Percentiles rank a stretch among this genome's conserved stretches.
Conservation (phyloP, 2,888 invertebrate genomes). For the Amphipoea oculea region DNA sequence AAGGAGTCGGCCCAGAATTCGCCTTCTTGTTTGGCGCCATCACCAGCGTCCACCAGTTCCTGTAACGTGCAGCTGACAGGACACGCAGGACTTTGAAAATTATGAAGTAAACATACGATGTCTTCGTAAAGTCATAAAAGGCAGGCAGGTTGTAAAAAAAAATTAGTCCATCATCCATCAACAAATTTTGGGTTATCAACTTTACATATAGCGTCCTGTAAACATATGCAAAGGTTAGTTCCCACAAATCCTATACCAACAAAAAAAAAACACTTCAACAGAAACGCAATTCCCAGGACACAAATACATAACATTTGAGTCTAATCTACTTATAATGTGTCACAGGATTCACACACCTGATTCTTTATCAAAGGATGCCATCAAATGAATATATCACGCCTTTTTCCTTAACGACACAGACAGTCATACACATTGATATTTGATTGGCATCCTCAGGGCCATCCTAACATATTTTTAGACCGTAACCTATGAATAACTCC, state of each 20-base stretch:
- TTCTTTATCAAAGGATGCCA: conserved; percentile 32
- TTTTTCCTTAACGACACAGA: conserved; percentile 14
- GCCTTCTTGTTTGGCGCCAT: too few species aligned
- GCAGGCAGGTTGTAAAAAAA: background rate
- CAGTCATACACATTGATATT: conserved; percentile 26
- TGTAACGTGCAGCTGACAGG: too few species aligned
- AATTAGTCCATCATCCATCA: background rate
- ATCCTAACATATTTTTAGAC: conserved; percentile 25
- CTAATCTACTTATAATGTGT: background rate
- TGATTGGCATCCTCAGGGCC: conserved; percentile 10
- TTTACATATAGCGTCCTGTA: background rate
- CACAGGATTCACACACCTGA: conserved; percentile 14
- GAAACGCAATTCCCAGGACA: background rate
- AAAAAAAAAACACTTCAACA: background rate
- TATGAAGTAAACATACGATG: too few species aligned
- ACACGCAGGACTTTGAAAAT: background rate
- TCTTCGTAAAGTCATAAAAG: background rate
- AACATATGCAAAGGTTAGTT: background rate
- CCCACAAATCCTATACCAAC: background rate
- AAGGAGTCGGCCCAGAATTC: too few species aligned
- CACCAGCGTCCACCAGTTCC: too few species aligned
- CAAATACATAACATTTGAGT: background rate
- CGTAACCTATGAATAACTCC: conserved; percentile 47
- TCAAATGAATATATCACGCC: conserved; percentile 26
- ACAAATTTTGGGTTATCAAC: background rate